phyloP scores from a whole-genome alignment of 2,888 invertebrate genomes.

The Petrophora chlorosata region DNA sequence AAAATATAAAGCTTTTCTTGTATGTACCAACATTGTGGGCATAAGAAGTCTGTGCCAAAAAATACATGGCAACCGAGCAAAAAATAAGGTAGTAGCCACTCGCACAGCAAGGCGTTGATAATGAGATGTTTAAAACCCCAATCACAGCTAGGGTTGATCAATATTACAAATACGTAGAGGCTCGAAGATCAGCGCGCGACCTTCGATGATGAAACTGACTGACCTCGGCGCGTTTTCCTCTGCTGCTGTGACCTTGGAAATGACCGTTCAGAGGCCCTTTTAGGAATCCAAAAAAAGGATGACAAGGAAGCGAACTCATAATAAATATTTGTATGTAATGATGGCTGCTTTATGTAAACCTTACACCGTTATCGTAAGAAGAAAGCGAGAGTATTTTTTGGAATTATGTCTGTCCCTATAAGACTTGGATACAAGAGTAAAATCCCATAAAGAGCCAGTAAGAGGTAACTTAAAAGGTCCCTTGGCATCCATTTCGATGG shows the following conservation, averaged over 20 bases:
- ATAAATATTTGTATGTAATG: no score
- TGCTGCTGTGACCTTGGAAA: slow-evolving; percentile 46
- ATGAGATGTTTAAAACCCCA: slow-evolving; percentile 42
- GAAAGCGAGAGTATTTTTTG: no score
- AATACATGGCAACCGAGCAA: slow-evolving; percentile 4
- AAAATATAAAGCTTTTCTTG: not conserved
- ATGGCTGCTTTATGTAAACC: no score
- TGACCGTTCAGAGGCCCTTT: slow-evolving; percentile 37
- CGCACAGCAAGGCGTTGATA: slow-evolving; percentile 12
- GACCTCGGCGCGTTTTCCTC: slow-evolving; percentile 51
- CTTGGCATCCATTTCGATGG: no score
- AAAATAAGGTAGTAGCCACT: slow-evolving; percentile 2
- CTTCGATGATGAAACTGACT: slow-evolving; percentile 38
- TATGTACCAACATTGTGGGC: not conserved
- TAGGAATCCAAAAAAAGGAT: slow-evolving; percentile 15
- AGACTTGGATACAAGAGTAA: no score
- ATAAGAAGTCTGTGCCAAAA: slow-evolving; percentile 4
- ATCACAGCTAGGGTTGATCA: slow-evolving; percentile 50
- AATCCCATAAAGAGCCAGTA: no score
- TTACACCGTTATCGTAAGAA: no score
- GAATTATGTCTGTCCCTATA: no score
- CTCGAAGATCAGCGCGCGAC: slow-evolving; percentile 17
- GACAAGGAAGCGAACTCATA: no score
- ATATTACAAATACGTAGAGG: slow-evolving; percentile 49
- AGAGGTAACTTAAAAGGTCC: no score